phyloP scores from a whole-genome alignment of 2,888 invertebrate genomes.

The Suillia variegata region DNA sequence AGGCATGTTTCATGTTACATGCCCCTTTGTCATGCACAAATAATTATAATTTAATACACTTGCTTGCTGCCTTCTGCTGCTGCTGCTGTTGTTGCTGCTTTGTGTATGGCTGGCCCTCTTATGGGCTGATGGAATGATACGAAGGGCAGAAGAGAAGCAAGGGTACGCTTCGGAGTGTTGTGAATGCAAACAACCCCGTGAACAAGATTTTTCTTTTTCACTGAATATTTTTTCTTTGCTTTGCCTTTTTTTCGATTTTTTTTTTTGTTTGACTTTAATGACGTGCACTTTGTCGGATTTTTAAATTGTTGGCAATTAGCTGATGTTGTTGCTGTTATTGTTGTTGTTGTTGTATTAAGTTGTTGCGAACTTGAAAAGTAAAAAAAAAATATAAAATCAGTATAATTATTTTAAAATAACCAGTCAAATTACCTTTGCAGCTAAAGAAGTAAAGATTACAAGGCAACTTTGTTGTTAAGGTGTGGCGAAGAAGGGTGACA shows the following conservation, averaged over 20 bases:
- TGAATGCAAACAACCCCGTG: background rate
- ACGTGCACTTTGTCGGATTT: constrained; percentile 5
- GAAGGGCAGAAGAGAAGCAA: background rate
- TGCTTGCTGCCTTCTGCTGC: constrained; percentile 25
- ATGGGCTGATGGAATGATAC: background rate
- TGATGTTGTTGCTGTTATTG: constrained; percentile 41
- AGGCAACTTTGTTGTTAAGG: no score
- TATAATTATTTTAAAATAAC: no score
- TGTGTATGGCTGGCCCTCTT: background rate
- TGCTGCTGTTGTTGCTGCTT: no score
- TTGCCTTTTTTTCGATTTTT: constrained; percentile 10
- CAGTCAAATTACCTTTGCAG: no score
- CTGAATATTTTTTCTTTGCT: background rate
- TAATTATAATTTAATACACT: constrained; percentile 58
- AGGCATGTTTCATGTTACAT: constrained; percentile 52
- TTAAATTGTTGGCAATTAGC: constrained; percentile 50
- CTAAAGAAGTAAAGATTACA: no score
- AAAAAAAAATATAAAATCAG: no score
- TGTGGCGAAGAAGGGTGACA: no score
- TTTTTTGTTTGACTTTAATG: constrained; percentile 11
- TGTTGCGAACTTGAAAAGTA: no score
- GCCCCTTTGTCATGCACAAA: constrained; percentile 57
- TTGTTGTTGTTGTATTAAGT: no score
- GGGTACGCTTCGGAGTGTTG: background rate
- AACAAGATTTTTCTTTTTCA: background rate